Evolutionary conservation across 2,797 vertebrate species (phyloP).

Genomic region (Pampus argenteus): DNA sequence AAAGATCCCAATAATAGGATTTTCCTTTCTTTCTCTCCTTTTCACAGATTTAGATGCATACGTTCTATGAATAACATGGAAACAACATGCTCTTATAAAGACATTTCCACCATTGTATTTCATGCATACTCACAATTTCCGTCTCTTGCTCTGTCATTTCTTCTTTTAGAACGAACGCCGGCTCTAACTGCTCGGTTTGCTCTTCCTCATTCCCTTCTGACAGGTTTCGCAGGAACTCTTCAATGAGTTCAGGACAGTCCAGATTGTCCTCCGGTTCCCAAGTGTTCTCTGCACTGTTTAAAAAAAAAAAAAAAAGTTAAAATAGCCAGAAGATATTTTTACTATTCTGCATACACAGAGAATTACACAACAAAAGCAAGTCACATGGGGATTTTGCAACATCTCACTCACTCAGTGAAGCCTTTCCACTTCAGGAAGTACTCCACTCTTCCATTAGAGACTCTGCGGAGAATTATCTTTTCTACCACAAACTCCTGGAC

Average conservation of each 20-base stretch:
- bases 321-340: background rate
- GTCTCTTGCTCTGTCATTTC: conserved; percentile 82
- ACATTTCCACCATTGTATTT: background rate
- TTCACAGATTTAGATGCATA: conserved; percentile 30
- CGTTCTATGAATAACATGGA: conserved; percentile 56
- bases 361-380: background rate
- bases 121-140: conserved; percentile 78
- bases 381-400: background rate
- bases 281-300: conserved; percentile 94
- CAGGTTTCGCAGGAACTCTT: conserved; percentile 94
- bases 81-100: conserved; percentile 20
- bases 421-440: conserved; percentile 99
- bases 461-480: conserved; percentile 92
- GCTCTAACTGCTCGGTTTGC: conserved; percentile 13
- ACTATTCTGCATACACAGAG: rapidly evolving
- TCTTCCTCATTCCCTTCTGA: conserved; percentile 78
- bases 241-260: conserved; percentile 97
- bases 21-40: background rate
- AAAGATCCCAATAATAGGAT: conserved; percentile 5
- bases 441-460: conserved; percentile 95
- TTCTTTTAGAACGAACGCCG: conserved; percentile 76
- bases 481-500: conserved; percentile 99
- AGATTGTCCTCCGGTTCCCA: conserved; percentile 99
- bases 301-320: background rate
- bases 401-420: conserved; percentile 93